These are phyloP conservation scores for Calonectris borealis DNA, from an alignment of 2,113 vertebrate species.

Conservation along the genomic window DNA sequence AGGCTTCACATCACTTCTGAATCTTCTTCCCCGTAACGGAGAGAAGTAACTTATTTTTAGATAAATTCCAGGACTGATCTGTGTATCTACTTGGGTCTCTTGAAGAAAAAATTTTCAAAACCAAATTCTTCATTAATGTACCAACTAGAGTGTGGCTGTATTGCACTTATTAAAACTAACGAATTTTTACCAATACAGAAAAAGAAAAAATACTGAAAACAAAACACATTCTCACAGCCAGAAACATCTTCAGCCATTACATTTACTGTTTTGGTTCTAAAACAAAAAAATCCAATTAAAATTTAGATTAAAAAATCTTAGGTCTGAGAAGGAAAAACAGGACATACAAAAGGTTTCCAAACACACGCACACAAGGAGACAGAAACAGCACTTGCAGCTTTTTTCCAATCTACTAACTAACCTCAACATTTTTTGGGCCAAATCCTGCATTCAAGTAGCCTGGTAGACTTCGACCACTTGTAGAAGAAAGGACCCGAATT, in stretches of 20 bases:
- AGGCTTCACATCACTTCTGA: not conserved
- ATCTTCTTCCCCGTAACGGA: not conserved
- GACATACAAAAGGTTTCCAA: not conserved
- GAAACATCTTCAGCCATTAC: not conserved
- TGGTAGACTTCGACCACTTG: not conserved
- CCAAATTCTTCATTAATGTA: not conserved
- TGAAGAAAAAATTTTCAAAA: not conserved
- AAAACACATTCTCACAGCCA: not conserved
- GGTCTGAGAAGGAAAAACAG: not conserved
- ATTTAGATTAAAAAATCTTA: not conserved
- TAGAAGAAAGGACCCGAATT: not conserved
- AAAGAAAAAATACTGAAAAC: not conserved
- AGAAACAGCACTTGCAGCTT: not conserved
- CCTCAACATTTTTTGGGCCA: not conserved
- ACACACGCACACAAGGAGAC: not conserved
- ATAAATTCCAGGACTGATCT: constrained; percentile 17
- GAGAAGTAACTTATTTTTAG: not conserved
- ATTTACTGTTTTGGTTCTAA: not conserved
- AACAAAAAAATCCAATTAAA: not conserved
- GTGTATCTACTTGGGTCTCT: not conserved
- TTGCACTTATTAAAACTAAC: not conserved
- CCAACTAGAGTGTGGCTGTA: not conserved
- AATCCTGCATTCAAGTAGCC: not conserved
- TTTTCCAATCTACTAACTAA: not conserved
- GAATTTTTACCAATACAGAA: not conserved